phyloP scores from a whole-genome alignment of 2,797 vertebrate genomes.

The Enteromius anoplus region DNA sequence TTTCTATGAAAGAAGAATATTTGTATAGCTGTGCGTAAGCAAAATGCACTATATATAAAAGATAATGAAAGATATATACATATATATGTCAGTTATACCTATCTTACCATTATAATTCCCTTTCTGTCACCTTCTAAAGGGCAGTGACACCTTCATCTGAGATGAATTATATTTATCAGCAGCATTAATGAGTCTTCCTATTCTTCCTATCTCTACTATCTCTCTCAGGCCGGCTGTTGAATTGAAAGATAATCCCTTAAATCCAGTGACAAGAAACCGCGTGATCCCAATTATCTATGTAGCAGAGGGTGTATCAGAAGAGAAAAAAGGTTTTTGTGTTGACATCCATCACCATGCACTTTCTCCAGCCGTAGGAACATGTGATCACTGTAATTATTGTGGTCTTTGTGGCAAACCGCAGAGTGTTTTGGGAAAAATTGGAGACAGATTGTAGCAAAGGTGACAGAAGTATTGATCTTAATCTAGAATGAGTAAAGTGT shows the following conservation, averaged over 20 bases:
- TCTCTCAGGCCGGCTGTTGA: slow-evolving; percentile 19
- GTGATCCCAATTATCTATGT: slow-evolving; percentile 47
- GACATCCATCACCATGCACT: slow-evolving; percentile 37
- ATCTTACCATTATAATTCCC: background rate
- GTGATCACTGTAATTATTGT: slow-evolving; percentile 21
- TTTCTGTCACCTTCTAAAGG: slow-evolving; percentile 14
- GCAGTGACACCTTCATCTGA: slow-evolving; percentile 18
- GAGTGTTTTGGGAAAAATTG: slow-evolving; percentile 6
- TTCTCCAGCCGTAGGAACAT: slow-evolving; percentile 29
- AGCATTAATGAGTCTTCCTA: slow-evolving; percentile 33
- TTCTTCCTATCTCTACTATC: background rate
- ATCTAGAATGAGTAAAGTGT: slow-evolving; percentile 12
- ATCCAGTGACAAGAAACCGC: slow-evolving; percentile 46
- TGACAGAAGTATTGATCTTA: slow-evolving; percentile 34
- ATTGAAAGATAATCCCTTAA: slow-evolving; percentile 54
- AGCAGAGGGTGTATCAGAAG: slow-evolving; percentile 26
- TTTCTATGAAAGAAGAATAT: too few relatives aligned
- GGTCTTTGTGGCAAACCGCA: background rate
- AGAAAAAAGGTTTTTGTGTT: slow-evolving; percentile 32
- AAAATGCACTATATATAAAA: background rate
- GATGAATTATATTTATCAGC: slow-evolving; percentile 44
- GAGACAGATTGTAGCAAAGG: slow-evolving; percentile 18
- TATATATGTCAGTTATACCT: too few relatives aligned
- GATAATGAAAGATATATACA: too few relatives aligned
- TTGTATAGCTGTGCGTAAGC: too few relatives aligned